Evolutionary conservation across 2,888 invertebrate genomes (phyloP).

Genomic region (Pasiphila rectangulata): DNA sequence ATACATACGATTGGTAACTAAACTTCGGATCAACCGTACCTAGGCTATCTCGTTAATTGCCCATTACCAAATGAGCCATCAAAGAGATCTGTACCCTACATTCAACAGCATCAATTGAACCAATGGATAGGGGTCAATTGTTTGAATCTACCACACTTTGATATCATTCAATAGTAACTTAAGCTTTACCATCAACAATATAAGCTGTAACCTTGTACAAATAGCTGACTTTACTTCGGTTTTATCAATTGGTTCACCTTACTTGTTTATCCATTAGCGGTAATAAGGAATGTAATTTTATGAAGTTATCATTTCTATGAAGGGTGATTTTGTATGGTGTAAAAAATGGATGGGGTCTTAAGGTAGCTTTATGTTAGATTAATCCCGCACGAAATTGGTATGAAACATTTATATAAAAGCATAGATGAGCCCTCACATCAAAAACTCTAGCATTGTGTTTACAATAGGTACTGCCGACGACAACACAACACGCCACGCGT

Average conservation of each 20-base stretch:
- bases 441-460: too few relatives aligned
- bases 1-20: too few relatives aligned
- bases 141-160: slow-evolving; percentile 39
- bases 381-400: slow-evolving; percentile 15
- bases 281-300: slow-evolving; percentile 27
- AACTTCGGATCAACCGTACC: background rate
- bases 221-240: slow-evolving; percentile 4
- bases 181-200: slow-evolving; percentile 7
- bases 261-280: slow-evolving; percentile 34
- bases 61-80: slow-evolving; percentile 52
- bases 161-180: slow-evolving; percentile 10
- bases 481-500: too few relatives aligned
- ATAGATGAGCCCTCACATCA: too few relatives aligned
- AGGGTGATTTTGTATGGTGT: slow-evolving; percentile 16
- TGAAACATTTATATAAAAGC: too few relatives aligned
- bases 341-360: slow-evolving; percentile 1
- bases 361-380: slow-evolving; percentile 14
- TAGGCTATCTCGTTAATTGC: slow-evolving; percentile 35
- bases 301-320: slow-evolving; percentile 28
- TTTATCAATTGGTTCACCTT: slow-evolving; percentile 33
- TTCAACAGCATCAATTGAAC: slow-evolving; percentile 54
- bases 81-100: slow-evolving; percentile 51
- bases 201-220: slow-evolving; percentile 8
- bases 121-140: slow-evolving; percentile 63
- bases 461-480: too few relatives aligned